Conservation (phyloP, 37 sponge, comb jelly and placozoan species). For the Spongilla lacustris region DNA sequence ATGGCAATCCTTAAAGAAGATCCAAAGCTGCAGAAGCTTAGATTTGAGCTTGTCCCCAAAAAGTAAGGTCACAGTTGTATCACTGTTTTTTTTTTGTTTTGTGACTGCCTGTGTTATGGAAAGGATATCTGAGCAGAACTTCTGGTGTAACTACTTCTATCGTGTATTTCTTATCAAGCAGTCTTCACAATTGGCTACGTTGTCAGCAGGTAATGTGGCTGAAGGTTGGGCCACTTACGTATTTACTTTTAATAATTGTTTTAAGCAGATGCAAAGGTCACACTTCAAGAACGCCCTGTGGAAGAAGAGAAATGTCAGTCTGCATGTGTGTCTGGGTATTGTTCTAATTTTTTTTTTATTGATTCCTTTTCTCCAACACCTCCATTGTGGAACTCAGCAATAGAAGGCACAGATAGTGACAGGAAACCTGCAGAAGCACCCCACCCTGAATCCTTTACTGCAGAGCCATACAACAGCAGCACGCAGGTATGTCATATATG, state of each 20-base stretch:
- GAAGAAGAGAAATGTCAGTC: slow-evolving; percentile 11
- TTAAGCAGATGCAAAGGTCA: not conserved
- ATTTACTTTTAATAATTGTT: not conserved
- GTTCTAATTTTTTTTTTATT: not conserved
- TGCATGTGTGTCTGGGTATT: not conserved
- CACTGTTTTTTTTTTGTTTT: not conserved
- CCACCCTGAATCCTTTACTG: no score
- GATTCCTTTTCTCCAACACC: not conserved
- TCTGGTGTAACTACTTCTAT: slow-evolving; percentile 99
- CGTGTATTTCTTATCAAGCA: slow-evolving; percentile 96
- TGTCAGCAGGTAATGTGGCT: slow-evolving; percentile 16
- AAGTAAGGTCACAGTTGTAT: slow-evolving; percentile 65
- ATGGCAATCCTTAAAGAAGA: slow-evolving; percentile 88
- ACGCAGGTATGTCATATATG: no score
- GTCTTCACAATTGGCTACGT: slow-evolving; percentile 75
- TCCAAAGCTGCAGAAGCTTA: slow-evolving; percentile 73
- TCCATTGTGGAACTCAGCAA: no score
- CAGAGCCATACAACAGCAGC: no score
- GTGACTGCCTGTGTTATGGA: not conserved
- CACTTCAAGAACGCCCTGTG: not conserved
- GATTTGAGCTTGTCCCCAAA: slow-evolving; percentile 96
- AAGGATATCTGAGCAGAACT: slow-evolving; percentile 89
- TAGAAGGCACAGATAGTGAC: no score
- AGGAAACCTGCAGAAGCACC: no score
- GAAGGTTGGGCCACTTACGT: no score